Conservation (phyloP, 2,888 invertebrate genomes). For the Seira sanloemensis region DNA sequence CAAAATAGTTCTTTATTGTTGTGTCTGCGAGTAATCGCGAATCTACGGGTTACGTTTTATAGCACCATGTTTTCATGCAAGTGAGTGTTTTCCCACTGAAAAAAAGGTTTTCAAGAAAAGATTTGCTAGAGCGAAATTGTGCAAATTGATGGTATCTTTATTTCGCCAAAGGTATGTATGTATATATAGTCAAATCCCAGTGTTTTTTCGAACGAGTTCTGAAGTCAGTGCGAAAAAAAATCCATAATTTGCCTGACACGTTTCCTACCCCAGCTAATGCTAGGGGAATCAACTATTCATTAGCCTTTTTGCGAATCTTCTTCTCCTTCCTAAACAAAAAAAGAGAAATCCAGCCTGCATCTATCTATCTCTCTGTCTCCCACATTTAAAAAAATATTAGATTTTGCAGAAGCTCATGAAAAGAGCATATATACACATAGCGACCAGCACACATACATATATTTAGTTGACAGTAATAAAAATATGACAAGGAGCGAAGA, state of each 20-base stretch:
- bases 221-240: background rate
- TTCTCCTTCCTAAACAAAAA: conserved; percentile 1
- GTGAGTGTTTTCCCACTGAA: background rate
- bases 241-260: background rate
- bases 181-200: background rate
- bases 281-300: background rate
- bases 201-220: conserved; percentile 1
- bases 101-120: background rate
- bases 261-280: background rate
- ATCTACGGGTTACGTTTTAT: too few species aligned
- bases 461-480: too few species aligned
- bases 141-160: background rate
- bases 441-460: conserved; percentile 13
- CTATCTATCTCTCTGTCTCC: too few species aligned
- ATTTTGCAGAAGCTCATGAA: conserved; percentile 2
- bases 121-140: background rate
- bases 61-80: too few species aligned
- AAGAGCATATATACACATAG: too few species aligned
- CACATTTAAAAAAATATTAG: background rate
- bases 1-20: background rate
- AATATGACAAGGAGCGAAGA: conserved; percentile 13
- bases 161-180: too few species aligned
- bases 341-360: conserved; percentile 1
- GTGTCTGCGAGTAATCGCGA: too few species aligned
- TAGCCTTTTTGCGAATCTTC: background rate